Percentiles rank a stretch among this genome's conserved stretches.
Conservation (phyloP, 2,888 invertebrate genomes). For the Drosophila quinaria region DNA sequence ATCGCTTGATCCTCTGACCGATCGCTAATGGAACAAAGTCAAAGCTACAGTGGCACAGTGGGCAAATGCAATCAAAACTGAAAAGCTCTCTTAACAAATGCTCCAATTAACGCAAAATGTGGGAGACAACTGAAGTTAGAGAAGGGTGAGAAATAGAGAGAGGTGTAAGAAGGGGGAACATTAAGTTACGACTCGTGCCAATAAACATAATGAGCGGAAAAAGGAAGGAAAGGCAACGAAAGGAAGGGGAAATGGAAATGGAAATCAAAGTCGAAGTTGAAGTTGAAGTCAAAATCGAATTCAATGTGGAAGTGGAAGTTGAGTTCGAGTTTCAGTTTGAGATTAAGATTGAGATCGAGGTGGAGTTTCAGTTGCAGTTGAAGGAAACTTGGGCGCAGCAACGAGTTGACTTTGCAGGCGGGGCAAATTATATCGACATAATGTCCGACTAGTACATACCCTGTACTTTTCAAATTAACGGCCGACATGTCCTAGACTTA, state of each 20-base stretch:
- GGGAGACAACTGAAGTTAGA: constrained; percentile 15
- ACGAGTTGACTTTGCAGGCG: constrained; percentile 13
- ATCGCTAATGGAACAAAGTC: constrained; percentile 27
- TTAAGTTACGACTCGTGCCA: constrained; percentile 38
- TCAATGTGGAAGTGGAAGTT: constrained; percentile 22
- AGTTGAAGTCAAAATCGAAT: constrained; percentile 2
- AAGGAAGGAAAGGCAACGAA: constrained; percentile 17
- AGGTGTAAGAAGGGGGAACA: not conserved
- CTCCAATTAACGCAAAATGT: constrained; percentile 56
- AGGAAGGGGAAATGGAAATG: constrained; percentile 18
- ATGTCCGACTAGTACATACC: constrained; percentile 22
- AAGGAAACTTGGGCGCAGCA: constrained; percentile 24
- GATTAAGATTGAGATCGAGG: not conserved
- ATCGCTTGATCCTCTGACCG: constrained; percentile 23
- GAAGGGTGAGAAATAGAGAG: not conserved
- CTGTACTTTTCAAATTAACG: constrained; percentile 8
- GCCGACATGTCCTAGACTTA: constrained; percentile 12
- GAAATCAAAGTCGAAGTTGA: constrained; percentile 4
- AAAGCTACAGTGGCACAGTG: constrained; percentile 31
- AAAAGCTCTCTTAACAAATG: constrained; percentile 53
- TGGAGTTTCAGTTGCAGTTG: constrained; percentile 2
- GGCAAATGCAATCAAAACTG: constrained; percentile 40
- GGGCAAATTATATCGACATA: not conserved
- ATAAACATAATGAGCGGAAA: constrained; percentile 43
- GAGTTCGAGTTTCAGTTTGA: not conserved